Conservation (phyloP, 2,888 invertebrate species). For the Linnaemya tessellans region DNA sequence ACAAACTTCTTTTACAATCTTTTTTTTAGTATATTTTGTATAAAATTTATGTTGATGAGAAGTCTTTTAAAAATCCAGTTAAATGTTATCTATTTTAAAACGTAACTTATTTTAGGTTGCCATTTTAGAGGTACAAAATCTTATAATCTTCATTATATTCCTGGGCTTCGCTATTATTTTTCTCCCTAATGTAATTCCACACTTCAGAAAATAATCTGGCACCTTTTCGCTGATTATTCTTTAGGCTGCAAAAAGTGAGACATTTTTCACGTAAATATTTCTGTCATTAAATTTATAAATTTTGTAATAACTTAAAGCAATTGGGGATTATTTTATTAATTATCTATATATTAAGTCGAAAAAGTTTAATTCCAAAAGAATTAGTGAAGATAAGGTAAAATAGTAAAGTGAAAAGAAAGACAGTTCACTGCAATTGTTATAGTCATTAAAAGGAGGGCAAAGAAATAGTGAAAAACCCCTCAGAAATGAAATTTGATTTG, state of each 20-base stretch:
- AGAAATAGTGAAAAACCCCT: conserved; percentile 33
- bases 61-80: too few species aligned
- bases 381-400: not conserved
- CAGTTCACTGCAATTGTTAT: not conserved
- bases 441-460: conserved; percentile 23
- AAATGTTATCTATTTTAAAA: too few species aligned
- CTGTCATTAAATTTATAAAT: not conserved
- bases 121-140: too few species aligned
- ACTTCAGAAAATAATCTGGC: too few species aligned
- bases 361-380: not conserved
- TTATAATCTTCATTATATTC: too few species aligned
- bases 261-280: conserved; percentile 64
- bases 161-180: too few species aligned
- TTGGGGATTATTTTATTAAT: not conserved
- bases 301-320: not conserved
- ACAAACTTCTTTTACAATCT: too few species aligned
- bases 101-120: too few species aligned
- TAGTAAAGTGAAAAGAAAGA: not conserved
- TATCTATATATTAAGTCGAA: not conserved
- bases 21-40: too few species aligned
- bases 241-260: conserved; percentile 53
- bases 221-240: conserved; percentile 57
- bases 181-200: too few species aligned
- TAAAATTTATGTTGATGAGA: too few species aligned
- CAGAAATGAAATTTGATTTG: conserved; percentile 50